These are phyloP conservation scores for Mobula hypostoma DNA, from an alignment of 2,113 vertebrate genomes.

Conservation along the genomic window DNA sequence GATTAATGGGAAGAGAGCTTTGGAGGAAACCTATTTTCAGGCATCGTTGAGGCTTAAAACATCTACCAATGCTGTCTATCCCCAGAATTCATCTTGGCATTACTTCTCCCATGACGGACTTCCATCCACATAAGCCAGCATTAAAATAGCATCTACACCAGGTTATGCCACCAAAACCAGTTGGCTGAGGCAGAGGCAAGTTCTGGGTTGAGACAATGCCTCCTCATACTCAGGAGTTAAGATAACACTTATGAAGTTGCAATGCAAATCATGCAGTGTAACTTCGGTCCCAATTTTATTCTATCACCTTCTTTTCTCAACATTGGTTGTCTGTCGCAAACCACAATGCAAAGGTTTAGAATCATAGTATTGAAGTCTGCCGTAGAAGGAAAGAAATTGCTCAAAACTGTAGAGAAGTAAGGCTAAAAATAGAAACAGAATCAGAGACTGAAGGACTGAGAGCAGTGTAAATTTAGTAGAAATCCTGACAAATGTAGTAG, in stretches of 20 bases:
- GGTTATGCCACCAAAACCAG: neutral
- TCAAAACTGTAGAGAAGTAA: neutral
- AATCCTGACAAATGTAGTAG: neutral
- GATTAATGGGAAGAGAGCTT: neutral
- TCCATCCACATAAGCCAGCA: neutral
- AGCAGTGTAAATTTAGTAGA: neutral
- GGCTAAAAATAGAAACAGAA: neutral
- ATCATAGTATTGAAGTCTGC: neutral
- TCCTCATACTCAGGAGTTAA: neutral
- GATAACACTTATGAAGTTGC: neutral
- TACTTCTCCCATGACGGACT: no score
- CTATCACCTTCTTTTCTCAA: neutral
- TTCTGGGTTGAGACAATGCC: no score
- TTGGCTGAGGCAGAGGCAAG: neutral
- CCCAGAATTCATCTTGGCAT: neutral
- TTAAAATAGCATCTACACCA: neutral
- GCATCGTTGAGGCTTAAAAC: neutral
- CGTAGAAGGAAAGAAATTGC: neutral
- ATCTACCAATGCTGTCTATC: neutral
- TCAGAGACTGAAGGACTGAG: neutral
- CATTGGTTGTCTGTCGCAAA: neutral
- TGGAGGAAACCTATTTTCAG: neutral
- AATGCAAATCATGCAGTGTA: neutral
- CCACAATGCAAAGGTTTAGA: neutral
- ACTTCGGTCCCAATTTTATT: neutral